These are phyloP conservation scores for Callospermophilus lateralis DNA, from an alignment of 2,113 vertebrate species.

Conservation along the genomic window DNA sequence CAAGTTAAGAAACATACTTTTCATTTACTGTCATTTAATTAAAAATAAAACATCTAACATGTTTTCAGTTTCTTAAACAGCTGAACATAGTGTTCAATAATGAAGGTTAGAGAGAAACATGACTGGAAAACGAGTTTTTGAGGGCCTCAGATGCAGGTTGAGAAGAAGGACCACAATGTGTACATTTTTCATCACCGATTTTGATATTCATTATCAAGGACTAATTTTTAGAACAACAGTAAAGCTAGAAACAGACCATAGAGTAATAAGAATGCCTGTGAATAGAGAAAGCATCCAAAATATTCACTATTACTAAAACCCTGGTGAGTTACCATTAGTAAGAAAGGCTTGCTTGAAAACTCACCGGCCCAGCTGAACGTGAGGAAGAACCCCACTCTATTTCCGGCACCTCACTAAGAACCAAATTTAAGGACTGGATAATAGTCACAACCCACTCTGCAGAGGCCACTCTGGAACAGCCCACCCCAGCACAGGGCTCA, in stretches of 20 bases:
- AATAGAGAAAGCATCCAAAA: not conserved
- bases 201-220: not conserved
- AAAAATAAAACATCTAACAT: not conserved
- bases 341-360: not conserved
- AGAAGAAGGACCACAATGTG: fast-evolving
- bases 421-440: not conserved
- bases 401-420: not conserved
- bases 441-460: not conserved
- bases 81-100: not conserved
- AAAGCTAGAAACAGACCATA: not conserved
- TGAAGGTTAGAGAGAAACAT: not conserved
- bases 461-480: not conserved
- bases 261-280: too few relatives aligned
- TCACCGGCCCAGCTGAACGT: not conserved
- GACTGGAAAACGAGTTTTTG: not conserved
- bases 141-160: not conserved
- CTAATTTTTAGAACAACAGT: not conserved
- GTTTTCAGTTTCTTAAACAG: not conserved
- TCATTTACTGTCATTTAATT: not conserved
- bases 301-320: not conserved
- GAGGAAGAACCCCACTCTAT: not conserved
- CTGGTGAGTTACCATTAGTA: too few relatives aligned
- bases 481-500: not conserved
- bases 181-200: not conserved
- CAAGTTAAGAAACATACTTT: not conserved